Evolutionary conservation across 2,113 vertebrate species (phyloP).

Genomic region (Pelecanus crispus): DNA sequence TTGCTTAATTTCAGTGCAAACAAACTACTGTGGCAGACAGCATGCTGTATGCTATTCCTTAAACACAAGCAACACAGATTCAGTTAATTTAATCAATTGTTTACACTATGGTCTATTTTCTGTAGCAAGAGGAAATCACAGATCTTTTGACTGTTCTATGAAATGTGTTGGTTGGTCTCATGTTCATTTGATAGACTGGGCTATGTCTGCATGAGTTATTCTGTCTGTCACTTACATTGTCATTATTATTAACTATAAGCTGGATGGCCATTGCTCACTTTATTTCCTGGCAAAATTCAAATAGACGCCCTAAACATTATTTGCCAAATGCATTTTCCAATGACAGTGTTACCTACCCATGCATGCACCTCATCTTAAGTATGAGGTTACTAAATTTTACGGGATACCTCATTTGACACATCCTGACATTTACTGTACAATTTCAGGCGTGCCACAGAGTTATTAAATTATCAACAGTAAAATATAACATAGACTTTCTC

Average conservation of each 20-base stretch:
- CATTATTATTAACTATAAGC: background rate
- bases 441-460: conserved; percentile 64
- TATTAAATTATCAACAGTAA: conserved; percentile 73
- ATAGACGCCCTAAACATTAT: background rate
- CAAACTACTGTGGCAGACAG: conserved; percentile 54
- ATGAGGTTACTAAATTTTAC: conserved; percentile 3
- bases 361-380: background rate
- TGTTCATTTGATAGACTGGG: background rate
- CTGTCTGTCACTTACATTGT: background rate
- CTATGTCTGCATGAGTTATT: background rate
- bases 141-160: background rate
- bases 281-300: background rate
- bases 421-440: conserved; percentile 52
- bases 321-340: background rate
- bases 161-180: background rate
- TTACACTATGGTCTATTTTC: conserved; percentile 62
- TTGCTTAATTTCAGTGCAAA: conserved; percentile 72
- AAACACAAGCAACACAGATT: conserved; percentile 53
- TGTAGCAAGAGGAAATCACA: conserved; percentile 46
- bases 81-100: conserved; percentile 69
- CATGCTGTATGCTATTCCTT: conserved; percentile 20
- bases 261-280: background rate
- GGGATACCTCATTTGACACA: conserved; percentile 36
- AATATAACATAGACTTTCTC: conserved; percentile 65
- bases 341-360: background rate